phyloP scores from a whole-genome alignment of 2,113 vertebrate species.

The Ceratotherium simum region DNA sequence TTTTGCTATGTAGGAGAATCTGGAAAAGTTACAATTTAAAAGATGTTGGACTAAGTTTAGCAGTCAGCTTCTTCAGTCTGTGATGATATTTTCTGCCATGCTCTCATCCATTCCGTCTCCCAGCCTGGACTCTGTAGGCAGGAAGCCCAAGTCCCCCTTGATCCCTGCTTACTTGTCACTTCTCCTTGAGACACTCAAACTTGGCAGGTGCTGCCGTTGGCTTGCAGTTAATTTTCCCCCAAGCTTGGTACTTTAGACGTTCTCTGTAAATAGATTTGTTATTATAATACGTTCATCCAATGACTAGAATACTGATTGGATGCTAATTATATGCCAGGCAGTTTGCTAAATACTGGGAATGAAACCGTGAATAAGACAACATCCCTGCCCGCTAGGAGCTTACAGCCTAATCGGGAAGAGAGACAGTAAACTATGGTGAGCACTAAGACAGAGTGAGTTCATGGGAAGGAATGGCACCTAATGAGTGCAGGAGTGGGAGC shows the following conservation, averaged over 20 bases:
- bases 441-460: not conserved
- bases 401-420: not conserved
- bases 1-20: constrained; percentile 50
- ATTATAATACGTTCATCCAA: not conserved
- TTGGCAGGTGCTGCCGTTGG: not conserved
- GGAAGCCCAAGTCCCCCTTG: constrained; percentile 44
- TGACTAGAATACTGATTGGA: constrained; percentile 35
- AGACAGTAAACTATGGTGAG: not conserved
- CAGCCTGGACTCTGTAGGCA: constrained; percentile 37
- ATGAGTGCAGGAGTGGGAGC: rapidly evolving
- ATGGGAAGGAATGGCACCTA: not conserved
- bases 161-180: constrained; percentile 64
- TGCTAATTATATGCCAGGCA: constrained; percentile 40
- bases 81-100: constrained; percentile 64
- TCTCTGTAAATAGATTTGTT: constrained; percentile 51
- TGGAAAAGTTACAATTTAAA: constrained; percentile 44
- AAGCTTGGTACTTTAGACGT: not conserved
- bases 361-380: constrained; percentile 1
- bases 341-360: constrained; percentile 61
- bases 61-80: constrained; percentile 31
- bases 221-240: not conserved
- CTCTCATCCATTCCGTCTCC: not conserved
- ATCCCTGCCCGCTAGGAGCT: not conserved
- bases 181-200: constrained; percentile 14
- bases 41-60: constrained; percentile 57